These are phyloP conservation scores for Hylyphantes graminicola DNA, from an alignment of 1,140 invertebrate species.

Conservation along the genomic window DNA sequence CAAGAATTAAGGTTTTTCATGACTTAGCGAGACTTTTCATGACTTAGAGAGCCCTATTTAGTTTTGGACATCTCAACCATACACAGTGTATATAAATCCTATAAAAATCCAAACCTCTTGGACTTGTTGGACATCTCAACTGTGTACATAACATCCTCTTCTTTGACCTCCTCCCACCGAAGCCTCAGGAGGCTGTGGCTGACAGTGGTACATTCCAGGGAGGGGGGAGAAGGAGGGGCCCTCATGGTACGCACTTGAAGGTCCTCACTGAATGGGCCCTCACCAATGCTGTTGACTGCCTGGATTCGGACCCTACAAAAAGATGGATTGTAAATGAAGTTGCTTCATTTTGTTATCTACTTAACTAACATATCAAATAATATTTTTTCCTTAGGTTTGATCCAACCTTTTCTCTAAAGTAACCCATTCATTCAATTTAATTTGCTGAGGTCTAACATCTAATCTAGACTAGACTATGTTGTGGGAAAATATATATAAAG, in stretches of 20 bases:
- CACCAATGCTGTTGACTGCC: constrained; percentile 82
- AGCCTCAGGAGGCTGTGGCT: constrained; percentile 85
- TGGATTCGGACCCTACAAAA: constrained; percentile 74
- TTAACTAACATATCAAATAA: no score
- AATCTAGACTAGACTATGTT: no score
- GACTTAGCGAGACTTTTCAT: neutral
- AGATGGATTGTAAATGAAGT: no score
- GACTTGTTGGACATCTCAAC: constrained; percentile 55
- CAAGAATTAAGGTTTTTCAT: neutral
- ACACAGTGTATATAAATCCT: constrained; percentile 64
- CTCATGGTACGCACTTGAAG: constrained; percentile 80
- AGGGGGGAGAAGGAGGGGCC: constrained; percentile 80
- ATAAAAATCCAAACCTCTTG: no score
- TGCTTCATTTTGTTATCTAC: no score
- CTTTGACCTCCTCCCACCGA: constrained; percentile 81
- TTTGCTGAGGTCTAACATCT: no score
- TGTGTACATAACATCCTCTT: constrained; percentile 37
- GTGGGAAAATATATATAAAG: no score
- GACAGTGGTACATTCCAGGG: constrained; percentile 76
- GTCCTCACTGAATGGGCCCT: constrained; percentile 79
- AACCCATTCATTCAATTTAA: no score
- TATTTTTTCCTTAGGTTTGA: no score
- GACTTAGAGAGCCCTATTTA: neutral
- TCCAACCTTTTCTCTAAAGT: no score
- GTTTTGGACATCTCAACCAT: neutral